A percentile compares a stretch with the other conserved stretches of the same genome.
Conservation (phyloP, 2,113 vertebrate genomes). For the Alexandromys fortis region DNA sequence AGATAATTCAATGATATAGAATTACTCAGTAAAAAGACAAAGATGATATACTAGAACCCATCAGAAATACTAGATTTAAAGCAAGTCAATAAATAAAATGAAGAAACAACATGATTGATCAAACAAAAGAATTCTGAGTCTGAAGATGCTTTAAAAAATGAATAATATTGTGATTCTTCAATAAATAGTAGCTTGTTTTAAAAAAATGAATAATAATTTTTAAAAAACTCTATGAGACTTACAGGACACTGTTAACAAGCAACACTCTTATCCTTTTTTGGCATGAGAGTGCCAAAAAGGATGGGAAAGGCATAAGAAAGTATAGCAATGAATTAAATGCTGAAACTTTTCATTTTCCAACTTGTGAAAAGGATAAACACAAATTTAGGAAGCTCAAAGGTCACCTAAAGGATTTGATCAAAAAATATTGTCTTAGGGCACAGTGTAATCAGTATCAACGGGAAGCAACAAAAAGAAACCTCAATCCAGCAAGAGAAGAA, state of each 20-base stretch:
- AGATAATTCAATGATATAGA: not conserved
- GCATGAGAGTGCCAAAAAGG: no score
- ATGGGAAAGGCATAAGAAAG: not conserved
- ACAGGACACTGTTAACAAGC: not conserved
- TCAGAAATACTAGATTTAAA: not conserved
- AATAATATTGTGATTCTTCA: no score
- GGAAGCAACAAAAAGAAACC: not conserved
- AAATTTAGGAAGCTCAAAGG: no score
- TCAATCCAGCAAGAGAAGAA: not conserved
- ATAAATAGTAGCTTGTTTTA: no score
- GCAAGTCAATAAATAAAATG: not conserved
- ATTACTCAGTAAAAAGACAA: not conserved
- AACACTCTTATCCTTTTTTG: not conserved
- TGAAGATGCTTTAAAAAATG: not conserved
- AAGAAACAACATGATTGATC: not conserved
- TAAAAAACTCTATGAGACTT: not conserved
- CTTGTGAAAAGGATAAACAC: not conserved
- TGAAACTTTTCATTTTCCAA: not conserved
- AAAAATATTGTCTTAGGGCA: not conserved
- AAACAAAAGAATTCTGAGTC: not conserved
- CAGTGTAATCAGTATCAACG: not conserved
- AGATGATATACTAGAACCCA: not conserved
- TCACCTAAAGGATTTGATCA: not conserved
- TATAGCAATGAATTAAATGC: not conserved
- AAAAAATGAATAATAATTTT: not conserved